Evolutionary conservation across 2,113 vertebrate species (phyloP).

Genomic region (Callopanchax toddi): DNA sequence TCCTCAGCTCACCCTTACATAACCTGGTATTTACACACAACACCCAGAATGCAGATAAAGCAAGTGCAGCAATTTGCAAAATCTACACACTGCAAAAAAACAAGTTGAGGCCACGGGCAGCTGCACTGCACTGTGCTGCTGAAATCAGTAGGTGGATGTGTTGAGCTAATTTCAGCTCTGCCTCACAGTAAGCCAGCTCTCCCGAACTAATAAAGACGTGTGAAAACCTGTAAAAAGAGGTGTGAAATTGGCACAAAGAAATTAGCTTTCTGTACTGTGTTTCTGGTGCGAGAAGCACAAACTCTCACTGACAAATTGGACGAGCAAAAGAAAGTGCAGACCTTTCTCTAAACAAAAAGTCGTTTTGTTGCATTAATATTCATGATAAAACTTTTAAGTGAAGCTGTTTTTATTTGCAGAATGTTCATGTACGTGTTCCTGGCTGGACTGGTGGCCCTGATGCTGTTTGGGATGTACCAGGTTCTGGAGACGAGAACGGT

Average conservation of each 20-base stretch:
- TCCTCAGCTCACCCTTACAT: neutral
- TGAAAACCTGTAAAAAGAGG: constrained; percentile 45
- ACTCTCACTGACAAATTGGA: constrained; percentile 30
- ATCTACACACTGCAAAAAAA: neutral
- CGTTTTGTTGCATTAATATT: too few species aligned
- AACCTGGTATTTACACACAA: neutral
- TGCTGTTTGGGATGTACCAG: constrained; percentile 78
- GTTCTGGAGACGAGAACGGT: constrained; percentile 79
- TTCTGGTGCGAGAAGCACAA: constrained; percentile 34
- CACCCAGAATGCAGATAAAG: neutral
- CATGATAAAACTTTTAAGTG: neutral
- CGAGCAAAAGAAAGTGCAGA: neutral
- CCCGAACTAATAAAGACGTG: constrained; percentile 19
- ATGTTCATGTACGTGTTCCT: constrained; percentile 84
- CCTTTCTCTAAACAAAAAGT: neutral
- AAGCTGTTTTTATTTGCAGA: constrained; percentile 44
- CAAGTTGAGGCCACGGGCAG: neutral
- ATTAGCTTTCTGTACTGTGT: constrained; percentile 34
- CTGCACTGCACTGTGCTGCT: neutral
- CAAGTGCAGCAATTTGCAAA: neutral
- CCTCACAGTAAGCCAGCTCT: constrained; percentile 22
- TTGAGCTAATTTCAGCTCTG: constrained; percentile 1
- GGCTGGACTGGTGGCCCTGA: constrained; percentile 70
- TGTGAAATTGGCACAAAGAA: constrained; percentile 54
- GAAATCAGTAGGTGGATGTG: neutral